Conservation (phyloP, 2,888 invertebrate species). For the Platycnemis pennipes region DNA sequence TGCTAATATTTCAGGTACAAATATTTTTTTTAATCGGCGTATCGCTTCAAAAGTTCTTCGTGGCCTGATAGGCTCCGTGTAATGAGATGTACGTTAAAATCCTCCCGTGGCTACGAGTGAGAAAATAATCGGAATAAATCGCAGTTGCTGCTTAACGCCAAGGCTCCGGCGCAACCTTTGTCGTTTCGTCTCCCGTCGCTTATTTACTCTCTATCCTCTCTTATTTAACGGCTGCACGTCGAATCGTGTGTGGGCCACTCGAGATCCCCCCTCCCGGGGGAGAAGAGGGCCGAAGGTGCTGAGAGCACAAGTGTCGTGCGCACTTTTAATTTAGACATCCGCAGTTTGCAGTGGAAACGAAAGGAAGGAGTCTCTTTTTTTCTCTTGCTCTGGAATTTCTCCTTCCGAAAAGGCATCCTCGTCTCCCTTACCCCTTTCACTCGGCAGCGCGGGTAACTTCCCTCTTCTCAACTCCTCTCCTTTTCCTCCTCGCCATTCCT, state of each 20-base stretch:
- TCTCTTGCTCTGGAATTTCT: background rate
- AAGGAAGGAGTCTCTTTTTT: background rate
- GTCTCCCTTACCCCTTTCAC: background rate
- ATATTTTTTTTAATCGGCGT: too few relatives aligned
- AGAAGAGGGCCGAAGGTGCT: background rate
- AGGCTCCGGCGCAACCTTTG: background rate
- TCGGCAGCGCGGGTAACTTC: background rate
- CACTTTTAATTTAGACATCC: slow-evolving; percentile 31
- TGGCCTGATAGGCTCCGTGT: too few relatives aligned
- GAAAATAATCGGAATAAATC: background rate
- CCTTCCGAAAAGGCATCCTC: background rate
- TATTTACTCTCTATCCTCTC: background rate
- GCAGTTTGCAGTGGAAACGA: slow-evolving; percentile 6
- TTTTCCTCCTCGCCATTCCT: background rate
- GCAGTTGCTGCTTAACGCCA: background rate
- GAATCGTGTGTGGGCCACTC: background rate
- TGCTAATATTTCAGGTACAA: too few relatives aligned
- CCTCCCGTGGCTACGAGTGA: too few relatives aligned
- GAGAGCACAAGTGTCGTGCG: background rate
- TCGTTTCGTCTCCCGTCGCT: background rate
- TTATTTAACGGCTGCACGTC: background rate
- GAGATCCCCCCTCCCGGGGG: background rate
- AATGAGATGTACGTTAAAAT: too few relatives aligned
- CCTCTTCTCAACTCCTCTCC: background rate
- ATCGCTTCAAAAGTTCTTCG: too few relatives aligned